phyloP scores from a whole-genome alignment of 2,113 vertebrate genomes.

The Campylorhamphus procurvoides region DNA sequence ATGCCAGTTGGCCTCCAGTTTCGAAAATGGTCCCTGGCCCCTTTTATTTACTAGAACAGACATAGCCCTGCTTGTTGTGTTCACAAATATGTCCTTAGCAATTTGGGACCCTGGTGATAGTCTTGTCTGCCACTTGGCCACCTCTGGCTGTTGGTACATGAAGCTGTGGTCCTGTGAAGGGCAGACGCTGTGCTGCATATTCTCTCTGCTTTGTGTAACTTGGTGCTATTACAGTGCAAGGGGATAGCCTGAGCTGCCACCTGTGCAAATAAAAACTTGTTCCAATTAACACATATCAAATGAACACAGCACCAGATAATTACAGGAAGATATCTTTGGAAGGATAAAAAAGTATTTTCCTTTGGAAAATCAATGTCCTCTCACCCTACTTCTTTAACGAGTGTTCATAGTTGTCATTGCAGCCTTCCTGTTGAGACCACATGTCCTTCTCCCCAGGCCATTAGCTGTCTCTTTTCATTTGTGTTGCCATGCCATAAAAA shows the following conservation, averaged over 20 bases:
- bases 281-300: constrained; percentile 33
- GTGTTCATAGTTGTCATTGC: constrained; percentile 26
- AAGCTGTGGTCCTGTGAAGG: background rate
- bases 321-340: constrained; percentile 29
- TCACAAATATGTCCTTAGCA: constrained; percentile 23
- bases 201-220: background rate
- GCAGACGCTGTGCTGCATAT: background rate
- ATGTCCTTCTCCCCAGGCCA: background rate
- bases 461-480: constrained; percentile 64
- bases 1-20: background rate
- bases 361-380: constrained; percentile 33
- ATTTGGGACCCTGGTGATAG: background rate
- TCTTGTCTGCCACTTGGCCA: background rate
- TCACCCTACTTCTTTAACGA: constrained; percentile 17
- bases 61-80: background rate
- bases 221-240: background rate
- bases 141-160: background rate
- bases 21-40: background rate
- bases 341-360: constrained; percentile 29
- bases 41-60: background rate
- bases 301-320: constrained; percentile 37
- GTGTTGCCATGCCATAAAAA: constrained; percentile 34
- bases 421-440: constrained; percentile 29
- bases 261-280: constrained; percentile 56
- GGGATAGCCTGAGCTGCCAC: background rate